Percentiles rank a stretch among this genome's conserved stretches.
These are phyloP conservation scores for Priocnemis perturbator DNA, from an alignment of 2,888 invertebrate species.

Conservation along the genomic window DNA sequence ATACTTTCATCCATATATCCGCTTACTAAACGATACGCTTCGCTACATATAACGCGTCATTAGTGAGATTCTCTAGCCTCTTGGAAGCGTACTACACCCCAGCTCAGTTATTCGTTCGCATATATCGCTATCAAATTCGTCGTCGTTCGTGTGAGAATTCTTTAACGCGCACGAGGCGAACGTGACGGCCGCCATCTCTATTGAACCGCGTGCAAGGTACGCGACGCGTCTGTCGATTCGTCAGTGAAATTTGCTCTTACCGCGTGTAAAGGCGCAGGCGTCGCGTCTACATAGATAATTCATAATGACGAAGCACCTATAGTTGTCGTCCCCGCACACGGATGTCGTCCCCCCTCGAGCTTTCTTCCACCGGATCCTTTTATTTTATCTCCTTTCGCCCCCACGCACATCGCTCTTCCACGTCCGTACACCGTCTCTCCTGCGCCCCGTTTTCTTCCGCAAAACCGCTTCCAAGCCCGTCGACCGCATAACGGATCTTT, in stretches of 20 bases:
- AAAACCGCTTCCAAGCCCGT: conserved; percentile 12
- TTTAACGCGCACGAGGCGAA: too few species aligned
- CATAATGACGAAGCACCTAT: conserved; percentile 47
- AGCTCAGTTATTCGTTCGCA: too few species aligned
- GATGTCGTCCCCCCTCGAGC: conserved; percentile 6
- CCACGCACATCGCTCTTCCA: neutral
- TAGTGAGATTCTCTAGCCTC: too few species aligned
- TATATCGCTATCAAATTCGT: too few species aligned
- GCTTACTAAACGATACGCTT: too few species aligned
- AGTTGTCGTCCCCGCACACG: conserved; percentile 37
- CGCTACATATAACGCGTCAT: too few species aligned
- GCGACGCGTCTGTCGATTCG: conserved; percentile 34
- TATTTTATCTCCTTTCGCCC: neutral
- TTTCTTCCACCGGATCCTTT: conserved; percentile 5
- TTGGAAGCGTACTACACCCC: too few species aligned
- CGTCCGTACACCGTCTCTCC: neutral
- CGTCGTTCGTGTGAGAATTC: too few species aligned
- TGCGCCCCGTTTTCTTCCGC: conserved; percentile 1
- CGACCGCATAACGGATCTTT: conserved; percentile 36
- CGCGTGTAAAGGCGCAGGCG: conserved; percentile 41
- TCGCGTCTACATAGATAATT: conserved; percentile 46
- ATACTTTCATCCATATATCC: too few species aligned
- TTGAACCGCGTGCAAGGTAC: too few species aligned
- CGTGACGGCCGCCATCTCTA: too few species aligned
- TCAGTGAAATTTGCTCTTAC: conserved; percentile 42